phyloP scores from a whole-genome alignment of 2,888 invertebrate genomes.

The Plusia festucae region DNA sequence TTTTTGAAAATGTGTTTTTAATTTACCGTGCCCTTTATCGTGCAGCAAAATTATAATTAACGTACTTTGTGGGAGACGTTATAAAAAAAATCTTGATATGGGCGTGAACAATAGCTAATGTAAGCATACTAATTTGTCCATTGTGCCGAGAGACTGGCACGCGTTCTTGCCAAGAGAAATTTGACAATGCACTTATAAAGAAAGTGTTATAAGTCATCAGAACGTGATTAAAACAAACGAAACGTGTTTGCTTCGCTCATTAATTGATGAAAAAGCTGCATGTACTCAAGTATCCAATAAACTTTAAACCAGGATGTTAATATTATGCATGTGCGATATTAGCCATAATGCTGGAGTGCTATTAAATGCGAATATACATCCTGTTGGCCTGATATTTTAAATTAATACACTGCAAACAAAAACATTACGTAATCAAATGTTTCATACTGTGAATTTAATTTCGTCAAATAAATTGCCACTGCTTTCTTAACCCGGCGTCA shows the following conservation, averaged over 20 bases:
- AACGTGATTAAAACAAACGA: conserved; percentile 81
- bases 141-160: conserved; percentile 73
- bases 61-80: conserved; percentile 24
- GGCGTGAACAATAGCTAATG: conserved; percentile 72
- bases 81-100: conserved; percentile 61
- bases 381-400: neutral
- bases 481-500: no score
- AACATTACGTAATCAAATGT: neutral
- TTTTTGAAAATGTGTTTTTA: neutral
- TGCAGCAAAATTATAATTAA: conserved; percentile 13
- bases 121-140: conserved; percentile 76
- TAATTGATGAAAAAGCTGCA: conserved; percentile 61
- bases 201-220: conserved; percentile 81
- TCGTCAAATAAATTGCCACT: neutral
- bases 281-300: conserved; percentile 30
- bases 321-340: conserved; percentile 13
- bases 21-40: conserved; percentile 5
- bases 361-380: neutral
- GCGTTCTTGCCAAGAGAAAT: conserved; percentile 79
- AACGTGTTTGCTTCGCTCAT: conserved; percentile 71
- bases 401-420: neutral
- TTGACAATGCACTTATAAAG: conserved; percentile 84
- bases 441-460: neutral
- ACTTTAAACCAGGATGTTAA: conserved; percentile 33
- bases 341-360: neutral